Base-by-base conservation (phyloP, 2,888 invertebrate species). In the Mythimna ferrago region DNA sequence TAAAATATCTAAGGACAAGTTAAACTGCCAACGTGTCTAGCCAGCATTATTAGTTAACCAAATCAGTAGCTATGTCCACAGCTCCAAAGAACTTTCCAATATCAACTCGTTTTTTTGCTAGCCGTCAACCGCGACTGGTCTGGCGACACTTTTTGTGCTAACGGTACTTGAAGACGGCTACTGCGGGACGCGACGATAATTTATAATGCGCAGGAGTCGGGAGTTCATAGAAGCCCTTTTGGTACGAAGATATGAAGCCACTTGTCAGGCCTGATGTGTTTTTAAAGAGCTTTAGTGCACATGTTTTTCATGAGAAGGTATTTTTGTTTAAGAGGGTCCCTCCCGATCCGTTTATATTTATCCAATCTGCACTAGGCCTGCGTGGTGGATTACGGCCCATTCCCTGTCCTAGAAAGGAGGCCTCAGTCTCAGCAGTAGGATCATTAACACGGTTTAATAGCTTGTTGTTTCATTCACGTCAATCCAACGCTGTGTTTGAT, bases 141-240 rank as follows among this genome's bases (percentile, higher is more conserved):
- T 61, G 62, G 54, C 48, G 81, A 64, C 66, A 72, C 35, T 72
- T 74, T 83, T 74, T 69, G 38, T 76, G 21, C 21, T 81, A 83
- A 83, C 82, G 76, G 82, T 76, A 82, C 66, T 72, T 70, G 57
- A 64, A 64, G 54, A 69, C 63, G 35, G 77, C 76, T 83, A 84
- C 82, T 67, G 73, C 60, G 68, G 44, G 56, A 66, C 68, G 67
- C 57, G 83, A 21, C 35, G 48, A 44, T 77, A 67, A 71, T 80
- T 68, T 65, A 19, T 71, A 66, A 81, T 73, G 81, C 71, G 81
- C 68, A 64, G 41, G 66, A 70, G 72, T 80, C 16, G 38, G 14
- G 11, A 44, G 51, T 35, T 41, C 60, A 21, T 58, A 54, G 54
- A 0, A 51, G 44, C 66, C 68, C 60, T 69, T 62, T 71, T 74